A percentile compares a stretch with the other conserved stretches of the same genome.
These are phyloP conservation scores for Caiman crocodilus DNA, from an alignment of 2,797 vertebrate species.

Conservation along the genomic window DNA sequence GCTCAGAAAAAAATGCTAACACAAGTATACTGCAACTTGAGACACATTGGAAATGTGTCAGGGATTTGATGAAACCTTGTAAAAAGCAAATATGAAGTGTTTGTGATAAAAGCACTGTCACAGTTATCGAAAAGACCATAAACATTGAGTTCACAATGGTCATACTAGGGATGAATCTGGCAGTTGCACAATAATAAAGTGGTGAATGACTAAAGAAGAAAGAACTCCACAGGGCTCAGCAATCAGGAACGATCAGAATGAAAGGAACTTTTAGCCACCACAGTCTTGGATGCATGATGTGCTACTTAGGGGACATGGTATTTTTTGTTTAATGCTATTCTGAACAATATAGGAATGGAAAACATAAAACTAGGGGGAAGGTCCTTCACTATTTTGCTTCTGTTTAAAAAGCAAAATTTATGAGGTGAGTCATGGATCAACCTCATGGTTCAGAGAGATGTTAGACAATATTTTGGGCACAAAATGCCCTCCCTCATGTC, in stretches of 20 bases:
- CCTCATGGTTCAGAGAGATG: too few relatives aligned
- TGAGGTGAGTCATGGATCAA: too few relatives aligned
- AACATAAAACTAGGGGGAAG: too few relatives aligned
- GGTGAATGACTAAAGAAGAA: not conserved
- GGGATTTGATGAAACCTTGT: not conserved
- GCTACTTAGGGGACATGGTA: not conserved
- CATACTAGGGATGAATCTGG: not conserved
- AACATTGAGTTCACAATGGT: not conserved
- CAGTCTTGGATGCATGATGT: not conserved
- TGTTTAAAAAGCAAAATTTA: too few relatives aligned
- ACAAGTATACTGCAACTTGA: not conserved
- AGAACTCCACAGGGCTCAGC: not conserved
- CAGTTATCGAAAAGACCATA: not conserved
- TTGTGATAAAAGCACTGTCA: not conserved
- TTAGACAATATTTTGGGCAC: too few relatives aligned
- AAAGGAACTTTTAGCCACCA: not conserved
- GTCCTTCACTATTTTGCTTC: too few relatives aligned
- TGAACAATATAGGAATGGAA: not conserved
- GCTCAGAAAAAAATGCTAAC: not conserved
- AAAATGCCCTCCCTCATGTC: too few relatives aligned
- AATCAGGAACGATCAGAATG: not conserved
- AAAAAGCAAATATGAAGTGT: not conserved
- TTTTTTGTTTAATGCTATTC: not conserved
- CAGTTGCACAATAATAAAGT: not conserved
- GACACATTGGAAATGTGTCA: not conserved